These are phyloP conservation scores for Scaptomyza polygonia DNA, from an alignment of 2,888 invertebrate genomes.

Conservation along the genomic window DNA sequence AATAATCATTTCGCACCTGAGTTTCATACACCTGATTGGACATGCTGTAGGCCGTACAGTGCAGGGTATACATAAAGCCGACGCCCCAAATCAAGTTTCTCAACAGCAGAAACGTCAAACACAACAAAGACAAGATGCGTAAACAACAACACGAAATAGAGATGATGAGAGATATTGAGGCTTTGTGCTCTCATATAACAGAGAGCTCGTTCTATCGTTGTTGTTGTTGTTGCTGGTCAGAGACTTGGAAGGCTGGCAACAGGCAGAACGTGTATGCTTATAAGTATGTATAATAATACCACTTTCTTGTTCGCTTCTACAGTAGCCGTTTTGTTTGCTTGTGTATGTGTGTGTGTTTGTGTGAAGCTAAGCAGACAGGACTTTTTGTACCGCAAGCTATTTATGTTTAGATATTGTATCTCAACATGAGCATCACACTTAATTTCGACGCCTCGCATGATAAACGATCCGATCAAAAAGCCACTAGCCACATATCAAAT, in stretches of 20 bases:
- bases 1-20: neutral
- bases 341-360: constrained; percentile 7
- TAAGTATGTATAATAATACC: constrained; percentile 12
- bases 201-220: constrained; percentile 15
- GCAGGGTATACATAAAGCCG: constrained; percentile 33
- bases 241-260: constrained; percentile 17
- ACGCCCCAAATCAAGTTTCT: constrained; percentile 51
- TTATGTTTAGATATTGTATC: constrained; percentile 53
- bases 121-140: constrained; percentile 27
- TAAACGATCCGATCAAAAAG: constrained; percentile 42
- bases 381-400: too few relatives aligned
- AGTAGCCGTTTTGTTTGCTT: constrained; percentile 15
- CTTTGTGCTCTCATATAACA: constrained; percentile 11
- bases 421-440: constrained; percentile 49
- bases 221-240: constrained; percentile 22
- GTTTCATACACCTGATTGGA: neutral
- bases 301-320: constrained; percentile 19
- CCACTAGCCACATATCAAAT: constrained; percentile 44
- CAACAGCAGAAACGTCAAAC: constrained; percentile 28
- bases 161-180: constrained; percentile 23
- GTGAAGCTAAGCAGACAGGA: constrained; percentile 31
- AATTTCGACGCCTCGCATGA: constrained; percentile 60
- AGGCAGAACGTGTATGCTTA: constrained; percentile 16
- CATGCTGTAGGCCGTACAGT: neutral
- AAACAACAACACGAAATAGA: constrained; percentile 14